phyloP scores from a whole-genome alignment of 2,113 vertebrate genomes.

The Cinclus mexicanus region DNA sequence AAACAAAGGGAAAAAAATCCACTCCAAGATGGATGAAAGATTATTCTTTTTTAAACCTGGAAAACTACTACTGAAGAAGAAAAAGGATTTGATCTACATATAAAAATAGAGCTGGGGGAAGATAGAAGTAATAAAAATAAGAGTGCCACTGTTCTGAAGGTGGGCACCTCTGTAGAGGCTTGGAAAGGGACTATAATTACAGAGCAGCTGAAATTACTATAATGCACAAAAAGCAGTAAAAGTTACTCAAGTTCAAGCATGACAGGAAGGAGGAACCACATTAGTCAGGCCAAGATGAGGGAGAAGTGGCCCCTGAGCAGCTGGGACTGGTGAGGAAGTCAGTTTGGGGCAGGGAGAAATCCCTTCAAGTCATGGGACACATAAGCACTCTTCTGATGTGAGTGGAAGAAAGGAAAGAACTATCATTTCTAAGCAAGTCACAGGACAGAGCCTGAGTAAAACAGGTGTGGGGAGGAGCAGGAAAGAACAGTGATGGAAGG shows the following conservation, averaged over 20 bases:
- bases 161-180: background rate
- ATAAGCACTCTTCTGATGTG: background rate
- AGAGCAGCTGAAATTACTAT: background rate
- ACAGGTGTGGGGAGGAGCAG: background rate
- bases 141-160: background rate
- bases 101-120: background rate
- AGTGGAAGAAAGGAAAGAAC: background rate
- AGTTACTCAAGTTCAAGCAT: slow-evolving; percentile 41
- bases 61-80: background rate
- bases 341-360: background rate
- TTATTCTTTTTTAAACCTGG: background rate
- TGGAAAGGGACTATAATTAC: background rate
- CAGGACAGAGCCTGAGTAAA: background rate
- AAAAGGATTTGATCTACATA: background rate
- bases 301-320: slow-evolving; percentile 46
- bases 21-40: background rate
- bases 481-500: background rate
- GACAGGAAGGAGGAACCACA: slow-evolving; percentile 34
- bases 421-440: background rate
- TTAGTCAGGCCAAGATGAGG: slow-evolving; percentile 28
- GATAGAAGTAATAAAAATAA: background rate
- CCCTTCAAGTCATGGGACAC: background rate
- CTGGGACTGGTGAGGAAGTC: slow-evolving; percentile 53
- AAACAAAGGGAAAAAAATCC: background rate
- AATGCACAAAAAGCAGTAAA: background rate